Percentiles rank a stretch among this genome's conserved stretches.
These are phyloP conservation scores for Panzeria rudis DNA, from an alignment of 2,888 invertebrate species.

Conservation along the genomic window DNA sequence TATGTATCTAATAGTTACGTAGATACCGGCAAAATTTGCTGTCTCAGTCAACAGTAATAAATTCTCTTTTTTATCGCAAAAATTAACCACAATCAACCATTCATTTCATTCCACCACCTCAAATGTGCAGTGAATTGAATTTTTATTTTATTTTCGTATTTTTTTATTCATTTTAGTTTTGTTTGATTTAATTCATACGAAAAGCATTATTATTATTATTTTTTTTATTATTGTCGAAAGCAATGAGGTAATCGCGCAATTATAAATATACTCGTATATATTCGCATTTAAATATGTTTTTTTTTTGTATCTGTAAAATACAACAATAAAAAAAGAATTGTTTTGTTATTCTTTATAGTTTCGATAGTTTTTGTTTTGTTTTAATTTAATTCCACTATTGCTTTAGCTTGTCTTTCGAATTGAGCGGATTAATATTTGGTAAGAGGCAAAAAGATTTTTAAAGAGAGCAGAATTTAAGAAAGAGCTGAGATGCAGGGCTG, in stretches of 20 bases:
- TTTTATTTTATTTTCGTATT: constrained; percentile 38
- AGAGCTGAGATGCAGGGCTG: not conserved
- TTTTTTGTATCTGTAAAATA: constrained; percentile 26
- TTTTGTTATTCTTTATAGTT: not conserved
- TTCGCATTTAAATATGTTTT: constrained; percentile 71
- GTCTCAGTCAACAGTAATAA: constrained; percentile 9
- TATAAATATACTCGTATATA: constrained; percentile 75
- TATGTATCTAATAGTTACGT: constrained; percentile 21
- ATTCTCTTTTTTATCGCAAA: constrained; percentile 32
- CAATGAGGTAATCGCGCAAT: constrained; percentile 82
- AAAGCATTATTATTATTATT: constrained; percentile 36
- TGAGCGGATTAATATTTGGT: not conserved
- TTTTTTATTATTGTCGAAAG: constrained; percentile 53
- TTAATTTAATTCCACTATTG: not conserved
- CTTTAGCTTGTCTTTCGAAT: not conserved
- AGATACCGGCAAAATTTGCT: constrained; percentile 47
- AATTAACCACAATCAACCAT: constrained; percentile 2
- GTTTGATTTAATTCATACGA: constrained; percentile 47
- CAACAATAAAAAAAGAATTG: constrained; percentile 18
- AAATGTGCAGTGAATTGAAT: constrained; percentile 47
- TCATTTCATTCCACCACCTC: not conserved
- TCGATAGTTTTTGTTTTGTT: not conserved
- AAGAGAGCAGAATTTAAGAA: not conserved
- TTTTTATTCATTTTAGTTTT: constrained; percentile 44
- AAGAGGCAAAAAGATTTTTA: not conserved